Evolutionary conservation across 2,113 vertebrate species (phyloP).

Genomic region (Actenoides lindsayi): DNA sequence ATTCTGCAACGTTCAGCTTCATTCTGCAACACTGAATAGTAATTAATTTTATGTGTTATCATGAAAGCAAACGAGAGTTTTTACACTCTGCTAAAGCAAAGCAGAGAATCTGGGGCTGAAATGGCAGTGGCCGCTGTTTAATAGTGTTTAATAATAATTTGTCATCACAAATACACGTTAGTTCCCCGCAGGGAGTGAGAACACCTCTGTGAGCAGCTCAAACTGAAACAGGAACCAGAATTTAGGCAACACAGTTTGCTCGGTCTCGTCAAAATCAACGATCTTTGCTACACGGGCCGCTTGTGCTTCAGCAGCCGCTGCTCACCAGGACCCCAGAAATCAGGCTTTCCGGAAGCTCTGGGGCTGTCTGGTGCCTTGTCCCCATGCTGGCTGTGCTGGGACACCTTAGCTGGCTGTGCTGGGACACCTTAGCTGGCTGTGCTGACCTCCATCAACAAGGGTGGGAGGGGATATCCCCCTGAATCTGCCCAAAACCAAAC

Average conservation of each 20-base stretch:
- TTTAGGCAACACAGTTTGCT: neutral
- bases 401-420: accelerated
- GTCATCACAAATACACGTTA: neutral
- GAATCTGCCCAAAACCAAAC: neutral
- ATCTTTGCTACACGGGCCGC: neutral
- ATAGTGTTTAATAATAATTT: neutral
- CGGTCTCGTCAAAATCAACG: neutral
- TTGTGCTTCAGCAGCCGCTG: neutral
- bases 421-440: neutral
- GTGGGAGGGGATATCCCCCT: too few species aligned
- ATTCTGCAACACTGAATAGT: neutral
- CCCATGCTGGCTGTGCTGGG: too few species aligned
- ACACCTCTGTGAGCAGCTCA: neutral
- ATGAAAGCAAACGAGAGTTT: neutral
- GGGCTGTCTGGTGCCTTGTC: too few species aligned
- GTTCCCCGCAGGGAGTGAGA: neutral
- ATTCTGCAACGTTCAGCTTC: neutral
- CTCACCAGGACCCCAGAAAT: neutral
- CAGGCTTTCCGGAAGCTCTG: neutral
- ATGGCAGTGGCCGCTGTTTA: neutral
- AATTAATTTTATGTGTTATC: neutral
- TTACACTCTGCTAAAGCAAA: neutral
- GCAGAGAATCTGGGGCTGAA: neutral
- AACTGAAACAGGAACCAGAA: neutral
- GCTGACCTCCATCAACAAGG: accelerated